These are phyloP conservation scores for Takifugu rubripes DNA, from an alignment of 2,797 vertebrate species.

Conservation along the genomic window DNA sequence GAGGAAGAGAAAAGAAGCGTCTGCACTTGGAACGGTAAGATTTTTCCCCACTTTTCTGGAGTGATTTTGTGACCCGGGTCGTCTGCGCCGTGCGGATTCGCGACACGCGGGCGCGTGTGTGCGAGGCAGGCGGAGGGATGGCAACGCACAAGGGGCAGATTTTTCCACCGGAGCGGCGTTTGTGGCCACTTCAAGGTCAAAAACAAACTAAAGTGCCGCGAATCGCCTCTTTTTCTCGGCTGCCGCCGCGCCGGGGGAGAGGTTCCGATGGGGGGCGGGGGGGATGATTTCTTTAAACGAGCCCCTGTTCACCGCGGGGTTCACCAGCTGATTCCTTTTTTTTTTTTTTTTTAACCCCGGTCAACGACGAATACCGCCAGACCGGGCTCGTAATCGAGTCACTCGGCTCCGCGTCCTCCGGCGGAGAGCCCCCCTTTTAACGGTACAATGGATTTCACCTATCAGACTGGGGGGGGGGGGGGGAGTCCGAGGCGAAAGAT, in stretches of 20 bases:
- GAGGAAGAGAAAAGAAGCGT: conserved; percentile 75
- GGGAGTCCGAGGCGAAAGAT: conserved; percentile 86
- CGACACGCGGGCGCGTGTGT: conserved; percentile 74
- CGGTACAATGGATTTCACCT: conserved; percentile 95
- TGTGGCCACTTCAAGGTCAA: conserved; percentile 91
- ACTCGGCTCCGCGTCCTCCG: conserved; percentile 88
- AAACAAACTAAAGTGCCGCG: conserved; percentile 78
- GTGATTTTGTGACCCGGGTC: conserved; percentile 38
- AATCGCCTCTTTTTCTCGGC: conserved; percentile 65
- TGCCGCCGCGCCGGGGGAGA: conserved; percentile 72
- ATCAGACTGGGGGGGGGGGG: conserved; percentile 91
- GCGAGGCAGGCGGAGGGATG: conserved; percentile 76
- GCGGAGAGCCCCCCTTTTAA: conserved; percentile 89
- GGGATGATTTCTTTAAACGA: conserved; percentile 77
- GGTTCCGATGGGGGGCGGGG: conserved; percentile 76
- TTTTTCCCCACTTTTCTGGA: conserved; percentile 59
- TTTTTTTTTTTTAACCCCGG: conserved; percentile 70
- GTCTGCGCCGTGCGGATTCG: conserved; percentile 14
- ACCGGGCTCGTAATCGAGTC: conserved; percentile 79
- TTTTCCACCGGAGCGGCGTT: conserved; percentile 80
- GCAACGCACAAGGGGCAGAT: conserved; percentile 25
- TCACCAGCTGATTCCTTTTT: conserved; percentile 77
- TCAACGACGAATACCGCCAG: conserved; percentile 93
- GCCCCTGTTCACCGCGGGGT: conserved; percentile 84
- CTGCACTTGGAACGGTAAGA: conserved; percentile 88